These are phyloP conservation scores for Eclectus roratus DNA, from an alignment of 2,113 vertebrate species.

Conservation along the genomic window DNA sequence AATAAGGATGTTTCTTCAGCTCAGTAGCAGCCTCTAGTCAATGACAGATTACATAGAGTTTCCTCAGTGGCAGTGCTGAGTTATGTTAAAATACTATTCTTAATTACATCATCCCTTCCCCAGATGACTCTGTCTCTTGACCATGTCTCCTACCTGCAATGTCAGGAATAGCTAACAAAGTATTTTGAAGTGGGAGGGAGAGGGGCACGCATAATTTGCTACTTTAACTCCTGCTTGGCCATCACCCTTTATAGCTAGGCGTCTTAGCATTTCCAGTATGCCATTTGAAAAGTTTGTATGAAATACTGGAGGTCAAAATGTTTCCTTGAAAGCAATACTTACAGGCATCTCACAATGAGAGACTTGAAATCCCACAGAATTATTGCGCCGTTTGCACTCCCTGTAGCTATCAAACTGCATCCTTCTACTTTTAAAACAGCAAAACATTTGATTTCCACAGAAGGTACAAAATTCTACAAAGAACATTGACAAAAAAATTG, in stretches of 20 bases:
- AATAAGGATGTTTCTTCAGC: not conserved
- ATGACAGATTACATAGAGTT: not conserved
- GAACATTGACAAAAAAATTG: not conserved
- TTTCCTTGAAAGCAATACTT: conserved; percentile 38
- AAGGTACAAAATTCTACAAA: conserved; percentile 34
- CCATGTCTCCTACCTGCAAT: not conserved
- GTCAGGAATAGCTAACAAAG: not conserved
- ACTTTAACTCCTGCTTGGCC: not conserved
- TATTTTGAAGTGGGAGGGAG: not conserved
- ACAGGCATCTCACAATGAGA: conserved; percentile 67
- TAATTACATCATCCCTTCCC: not conserved
- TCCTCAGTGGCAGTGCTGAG: not conserved
- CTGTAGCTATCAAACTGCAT: conserved; percentile 65
- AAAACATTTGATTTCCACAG: conserved; percentile 60
- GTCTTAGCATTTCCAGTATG: not conserved
- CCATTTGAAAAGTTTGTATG: not conserved
- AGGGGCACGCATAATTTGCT: not conserved
- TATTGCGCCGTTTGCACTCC: conserved; percentile 66
- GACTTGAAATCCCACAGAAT: conserved; percentile 72
- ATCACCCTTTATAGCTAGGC: not conserved
- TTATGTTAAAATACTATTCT: not conserved
- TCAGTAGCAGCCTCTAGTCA: not conserved
- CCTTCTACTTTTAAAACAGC: conserved; percentile 66
- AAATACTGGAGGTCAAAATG: not conserved
- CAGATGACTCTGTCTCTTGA: not conserved